phyloP scores from a whole-genome alignment of 2,888 invertebrate species.

The Drosophila koepferae region DNA sequence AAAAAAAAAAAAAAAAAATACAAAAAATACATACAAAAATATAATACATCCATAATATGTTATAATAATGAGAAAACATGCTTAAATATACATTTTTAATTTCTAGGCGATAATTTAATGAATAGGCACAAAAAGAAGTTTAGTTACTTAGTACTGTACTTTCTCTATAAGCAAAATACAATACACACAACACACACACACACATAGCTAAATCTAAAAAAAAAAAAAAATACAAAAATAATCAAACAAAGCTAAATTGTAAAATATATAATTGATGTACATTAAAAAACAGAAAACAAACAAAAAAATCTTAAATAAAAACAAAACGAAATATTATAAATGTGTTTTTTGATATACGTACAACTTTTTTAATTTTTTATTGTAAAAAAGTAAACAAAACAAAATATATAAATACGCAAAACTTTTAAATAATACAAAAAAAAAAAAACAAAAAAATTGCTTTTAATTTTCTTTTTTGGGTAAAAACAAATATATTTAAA shows the following conservation, averaged over 20 bases:
- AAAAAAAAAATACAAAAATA: slow-evolving; percentile 62
- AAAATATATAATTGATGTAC: slow-evolving; percentile 77
- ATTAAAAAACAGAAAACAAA: slow-evolving; percentile 47
- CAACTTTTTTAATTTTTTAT: slow-evolving; percentile 65
- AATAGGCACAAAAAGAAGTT: slow-evolving; percentile 75
- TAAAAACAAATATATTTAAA: slow-evolving; percentile 40
- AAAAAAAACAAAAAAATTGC: slow-evolving; percentile 47
- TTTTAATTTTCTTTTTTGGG: slow-evolving; percentile 56
- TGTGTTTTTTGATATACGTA: slow-evolving; percentile 71
- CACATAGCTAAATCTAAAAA: slow-evolving; percentile 76
- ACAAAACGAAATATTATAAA: slow-evolving; percentile 53
- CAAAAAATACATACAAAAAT: not conserved
- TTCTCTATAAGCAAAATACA: slow-evolving; percentile 62
- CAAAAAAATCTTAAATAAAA: slow-evolving; percentile 45
- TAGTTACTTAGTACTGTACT: slow-evolving; percentile 81
- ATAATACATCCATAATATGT: slow-evolving; percentile 11
- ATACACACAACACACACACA: slow-evolving; percentile 42
- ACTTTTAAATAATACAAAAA: slow-evolving; percentile 53
- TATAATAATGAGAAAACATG: slow-evolving; percentile 37
- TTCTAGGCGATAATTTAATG: slow-evolving; percentile 71
- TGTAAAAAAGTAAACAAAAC: slow-evolving; percentile 43
- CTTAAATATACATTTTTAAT: slow-evolving; percentile 72
- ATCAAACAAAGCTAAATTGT: slow-evolving; percentile 78
- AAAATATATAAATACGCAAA: slow-evolving; percentile 37
- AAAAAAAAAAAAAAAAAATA: slow-evolving; percentile 22